These are phyloP conservation scores for Drosophila pseudoananassae DNA, from an alignment of 1,140 invertebrate species.

Conservation along the genomic window DNA sequence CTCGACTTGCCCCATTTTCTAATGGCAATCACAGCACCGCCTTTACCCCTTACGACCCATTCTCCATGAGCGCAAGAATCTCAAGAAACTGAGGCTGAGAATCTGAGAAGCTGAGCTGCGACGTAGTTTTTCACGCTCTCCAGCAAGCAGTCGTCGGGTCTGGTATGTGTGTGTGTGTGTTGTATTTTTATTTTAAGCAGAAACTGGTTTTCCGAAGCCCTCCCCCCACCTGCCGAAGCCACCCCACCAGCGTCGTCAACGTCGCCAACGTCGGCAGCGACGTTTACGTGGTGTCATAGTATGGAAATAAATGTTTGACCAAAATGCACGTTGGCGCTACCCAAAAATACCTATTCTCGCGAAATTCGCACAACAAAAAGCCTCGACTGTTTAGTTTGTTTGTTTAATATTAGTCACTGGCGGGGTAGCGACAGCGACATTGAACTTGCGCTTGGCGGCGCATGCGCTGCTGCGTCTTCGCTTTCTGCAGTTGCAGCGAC, in stretches of 20 bases:
- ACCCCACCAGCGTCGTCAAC: neutral
- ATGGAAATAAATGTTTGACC: constrained; percentile 54
- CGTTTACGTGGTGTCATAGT: constrained; percentile 71
- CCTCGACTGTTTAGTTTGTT: constrained; percentile 19
- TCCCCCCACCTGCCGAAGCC: constrained; percentile 7
- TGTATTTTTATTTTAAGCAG: constrained; percentile 76
- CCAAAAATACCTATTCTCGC: constrained; percentile 55
- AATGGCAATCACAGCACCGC: neutral
- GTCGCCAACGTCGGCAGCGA: constrained; percentile 18
- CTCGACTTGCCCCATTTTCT: neutral
- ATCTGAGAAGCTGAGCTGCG: constrained; percentile 12
- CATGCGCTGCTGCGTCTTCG: constrained; percentile 50
- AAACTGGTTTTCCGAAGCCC: constrained; percentile 65
- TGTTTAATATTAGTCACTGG: constrained; percentile 55
- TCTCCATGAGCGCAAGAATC: constrained; percentile 20
- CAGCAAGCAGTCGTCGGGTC: constrained; percentile 29
- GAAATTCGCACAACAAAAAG: constrained; percentile 61
- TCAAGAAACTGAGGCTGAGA: constrained; percentile 1
- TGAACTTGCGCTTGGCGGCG: constrained; percentile 41
- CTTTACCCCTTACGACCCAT: constrained; percentile 20
- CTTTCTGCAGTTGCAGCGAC: constrained; percentile 23
- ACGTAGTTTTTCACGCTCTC: constrained; percentile 79
- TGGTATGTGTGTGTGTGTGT: constrained; percentile 34
- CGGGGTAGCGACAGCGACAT: constrained; percentile 18
- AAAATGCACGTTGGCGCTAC: constrained; percentile 26